Evolutionary conservation across 2,113 vertebrate genomes (phyloP).

Genomic region (Mormoops blainvillei): DNA sequence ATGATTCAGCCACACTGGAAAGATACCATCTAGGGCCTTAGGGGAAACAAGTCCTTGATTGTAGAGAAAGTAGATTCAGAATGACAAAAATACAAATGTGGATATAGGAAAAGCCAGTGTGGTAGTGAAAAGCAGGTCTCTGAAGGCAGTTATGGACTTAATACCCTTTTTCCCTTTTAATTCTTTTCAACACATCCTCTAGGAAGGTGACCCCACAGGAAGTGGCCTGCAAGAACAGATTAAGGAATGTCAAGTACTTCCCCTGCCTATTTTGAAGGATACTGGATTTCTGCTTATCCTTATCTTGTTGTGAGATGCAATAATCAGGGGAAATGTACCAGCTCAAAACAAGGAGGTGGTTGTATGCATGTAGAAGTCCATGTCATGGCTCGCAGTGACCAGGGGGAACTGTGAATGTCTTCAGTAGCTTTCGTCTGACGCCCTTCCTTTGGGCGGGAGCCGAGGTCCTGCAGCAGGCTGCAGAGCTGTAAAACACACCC

Average conservation of each 20-base stretch:
- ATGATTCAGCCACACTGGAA: too few species aligned
- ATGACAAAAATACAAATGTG: too few species aligned
- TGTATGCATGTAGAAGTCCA: conserved; percentile 41
- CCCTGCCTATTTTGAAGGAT: conserved; percentile 73
- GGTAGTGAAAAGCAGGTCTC: too few species aligned
- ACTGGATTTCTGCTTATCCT: conserved; percentile 34
- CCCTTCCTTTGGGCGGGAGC: neutral
- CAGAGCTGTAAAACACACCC: neutral
- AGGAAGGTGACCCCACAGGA: too few species aligned
- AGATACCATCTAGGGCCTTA: too few species aligned
- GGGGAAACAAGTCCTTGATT: too few species aligned
- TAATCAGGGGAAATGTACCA: conserved; percentile 81
- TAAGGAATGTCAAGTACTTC: conserved; percentile 84
- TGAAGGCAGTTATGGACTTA: too few species aligned
- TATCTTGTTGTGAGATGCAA: neutral
- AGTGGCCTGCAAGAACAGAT: too few species aligned
- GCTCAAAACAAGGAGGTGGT: conserved; percentile 75
- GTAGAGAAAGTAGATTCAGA: too few species aligned
- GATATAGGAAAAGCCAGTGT: too few species aligned
- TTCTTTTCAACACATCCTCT: too few species aligned
- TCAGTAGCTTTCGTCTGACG: neutral
- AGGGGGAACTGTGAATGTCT: neutral
- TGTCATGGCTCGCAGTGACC: conserved; percentile 59
- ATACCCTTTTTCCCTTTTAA: too few species aligned
- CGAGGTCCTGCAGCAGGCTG: neutral